phyloP scores from a whole-genome alignment of 2,888 invertebrate species.

The Dynastes grantii region DNA sequence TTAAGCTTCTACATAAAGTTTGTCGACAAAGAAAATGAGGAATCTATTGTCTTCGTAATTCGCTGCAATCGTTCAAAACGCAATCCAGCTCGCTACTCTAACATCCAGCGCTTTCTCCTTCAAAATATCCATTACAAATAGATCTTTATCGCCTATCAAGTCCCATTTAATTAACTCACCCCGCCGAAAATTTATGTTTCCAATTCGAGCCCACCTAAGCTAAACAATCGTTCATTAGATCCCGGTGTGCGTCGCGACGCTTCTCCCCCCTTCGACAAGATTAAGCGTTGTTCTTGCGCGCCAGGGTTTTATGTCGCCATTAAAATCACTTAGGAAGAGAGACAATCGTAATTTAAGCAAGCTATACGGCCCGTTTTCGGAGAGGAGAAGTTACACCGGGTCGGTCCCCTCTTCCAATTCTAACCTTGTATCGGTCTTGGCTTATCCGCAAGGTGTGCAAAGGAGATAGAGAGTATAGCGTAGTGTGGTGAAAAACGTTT shows the following conservation, averaged over 20 bases:
- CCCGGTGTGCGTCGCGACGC: not conserved
- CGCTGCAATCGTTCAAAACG: no score
- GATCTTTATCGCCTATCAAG: constrained; percentile 19
- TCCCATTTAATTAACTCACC: constrained; percentile 8
- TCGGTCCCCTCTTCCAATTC: not conserved
- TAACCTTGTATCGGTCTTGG: not conserved
- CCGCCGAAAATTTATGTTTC: constrained; percentile 15
- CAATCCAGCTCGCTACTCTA: not conserved
- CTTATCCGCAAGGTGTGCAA: not conserved
- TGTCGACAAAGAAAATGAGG: no score
- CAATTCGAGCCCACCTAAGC: constrained; percentile 6
- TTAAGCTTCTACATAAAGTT: no score
- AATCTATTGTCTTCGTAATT: not conserved
- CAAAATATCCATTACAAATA: constrained; percentile 12
- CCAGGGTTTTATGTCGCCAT: constrained; percentile 10
- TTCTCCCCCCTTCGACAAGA: not conserved
- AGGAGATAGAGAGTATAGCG: not conserved
- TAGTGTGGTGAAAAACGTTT: not conserved
- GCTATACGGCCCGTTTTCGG: not conserved
- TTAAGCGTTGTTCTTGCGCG: constrained; percentile 1
- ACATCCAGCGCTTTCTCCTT: not conserved
- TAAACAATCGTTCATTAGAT: constrained; percentile 21
- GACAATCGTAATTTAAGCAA: constrained; percentile 12
- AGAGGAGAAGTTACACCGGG: not conserved
- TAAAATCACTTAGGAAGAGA: constrained; percentile 13